phyloP scores from a whole-genome alignment of 2,797 vertebrate genomes.

The Crax fasciolata region DNA sequence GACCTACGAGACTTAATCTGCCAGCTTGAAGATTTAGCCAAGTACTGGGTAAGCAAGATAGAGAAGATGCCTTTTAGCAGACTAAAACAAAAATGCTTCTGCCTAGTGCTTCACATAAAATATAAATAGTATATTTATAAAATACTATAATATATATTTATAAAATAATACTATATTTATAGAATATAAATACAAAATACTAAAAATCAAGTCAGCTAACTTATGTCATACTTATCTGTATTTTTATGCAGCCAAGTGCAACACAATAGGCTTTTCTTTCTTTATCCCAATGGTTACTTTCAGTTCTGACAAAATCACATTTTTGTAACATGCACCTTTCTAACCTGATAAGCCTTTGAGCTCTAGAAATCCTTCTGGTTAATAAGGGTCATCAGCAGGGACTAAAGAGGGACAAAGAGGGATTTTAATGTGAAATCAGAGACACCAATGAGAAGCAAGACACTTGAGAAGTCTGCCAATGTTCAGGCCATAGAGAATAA shows the following conservation, averaged over 20 bases:
- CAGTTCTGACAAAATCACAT: neutral
- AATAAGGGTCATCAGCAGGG: constrained; percentile 31
- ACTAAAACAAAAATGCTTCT: neutral
- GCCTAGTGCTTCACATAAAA: neutral
- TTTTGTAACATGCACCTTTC: constrained; percentile 1
- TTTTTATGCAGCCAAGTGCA: neutral
- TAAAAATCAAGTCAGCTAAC: neutral
- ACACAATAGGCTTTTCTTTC: neutral
- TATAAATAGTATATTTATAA: too few relatives aligned
- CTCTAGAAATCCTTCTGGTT: constrained; percentile 38
- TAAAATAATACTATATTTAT: too few relatives aligned
- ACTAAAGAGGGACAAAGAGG: constrained; percentile 29
- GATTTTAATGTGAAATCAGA: constrained; percentile 60
- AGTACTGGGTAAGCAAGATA: neutral
- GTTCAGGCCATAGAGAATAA: constrained; percentile 44
- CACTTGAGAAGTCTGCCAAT: constrained; percentile 35
- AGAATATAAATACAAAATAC: too few relatives aligned
- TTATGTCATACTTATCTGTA: neutral
- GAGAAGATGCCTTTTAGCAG: neutral
- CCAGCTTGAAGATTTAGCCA: neutral
- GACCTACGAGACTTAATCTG: neutral
- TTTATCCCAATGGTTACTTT: neutral
- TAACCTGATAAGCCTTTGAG: constrained; percentile 2
- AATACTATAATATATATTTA: too few relatives aligned
- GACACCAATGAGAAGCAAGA: constrained; percentile 39